Evolutionary conservation across 2,888 invertebrate genomes (phyloP), one percentile per base, ranked within the genome.

Genomic region (Alloplasta piceator): DNA sequence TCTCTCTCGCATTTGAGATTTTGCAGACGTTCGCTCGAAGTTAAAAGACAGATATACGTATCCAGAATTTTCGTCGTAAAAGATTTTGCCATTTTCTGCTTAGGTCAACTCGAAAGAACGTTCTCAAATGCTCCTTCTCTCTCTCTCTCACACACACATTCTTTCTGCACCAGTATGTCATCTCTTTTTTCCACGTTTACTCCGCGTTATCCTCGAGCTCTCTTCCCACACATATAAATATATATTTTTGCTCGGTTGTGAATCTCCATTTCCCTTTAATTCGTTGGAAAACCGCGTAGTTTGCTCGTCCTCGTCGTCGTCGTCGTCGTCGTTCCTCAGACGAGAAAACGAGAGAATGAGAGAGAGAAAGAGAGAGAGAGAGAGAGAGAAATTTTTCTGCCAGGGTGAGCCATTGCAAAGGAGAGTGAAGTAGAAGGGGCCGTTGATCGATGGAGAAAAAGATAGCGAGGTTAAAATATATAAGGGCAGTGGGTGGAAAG

Each of bases 11-110:
- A 70, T 52, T 61, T 12, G 79, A 82, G 82, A 61, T 73, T 78
- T 83, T 38, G 67, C 82, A 71, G 68, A 77, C 79, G 76, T 82
- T 66, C 26, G 64, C 48, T 60, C 12, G 38, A 43, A 14, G 48
- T 50, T 2, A 52, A 79, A 60, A 80, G 60, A 55, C 38, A 12
- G 48, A 43, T 75, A 50, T 39, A 68, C 67, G 67, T 46, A 81
- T 76, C 74, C 84, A 85, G 85, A 87, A 75, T 75, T 68, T 52
- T 67, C 67, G 41, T 60, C 67, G 67, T 75, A 75, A 75, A 75
- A 75, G 75, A 75, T 68, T 85, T 85, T 84, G 84, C 86, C 85
- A 89, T 87, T 89, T 89, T 89, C 88, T 86, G 88, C 86, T 88
- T 85, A 87, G 89, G 83, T 89, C 88, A 88, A 85, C 86, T 79